These are phyloP conservation scores for Crenuchus spilurus DNA, from an alignment of 2,797 vertebrate species.

Conservation along the genomic window DNA sequence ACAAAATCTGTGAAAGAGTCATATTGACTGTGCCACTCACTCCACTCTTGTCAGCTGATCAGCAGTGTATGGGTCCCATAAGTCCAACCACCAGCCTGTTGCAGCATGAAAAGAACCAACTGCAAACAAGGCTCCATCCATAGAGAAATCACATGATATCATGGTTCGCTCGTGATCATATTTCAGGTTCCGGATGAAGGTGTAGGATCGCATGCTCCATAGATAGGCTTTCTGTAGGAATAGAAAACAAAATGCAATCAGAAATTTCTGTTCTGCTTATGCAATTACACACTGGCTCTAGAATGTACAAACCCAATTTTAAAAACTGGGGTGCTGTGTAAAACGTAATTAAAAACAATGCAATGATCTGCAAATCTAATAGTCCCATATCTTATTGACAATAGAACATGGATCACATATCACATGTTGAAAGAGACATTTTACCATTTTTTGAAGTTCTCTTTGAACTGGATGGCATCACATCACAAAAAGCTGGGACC, in stretches of 20 bases:
- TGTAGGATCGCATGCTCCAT: conserved; percentile 93
- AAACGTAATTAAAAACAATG: too few species aligned
- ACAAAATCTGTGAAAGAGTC: not conserved
- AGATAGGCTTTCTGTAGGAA: conserved; percentile 84
- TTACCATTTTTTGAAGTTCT: too few species aligned
- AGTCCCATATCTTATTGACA: too few species aligned
- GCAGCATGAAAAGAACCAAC: conserved; percentile 86
- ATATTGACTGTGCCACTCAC: conserved; percentile 68
- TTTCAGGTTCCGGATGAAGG: conserved; percentile 86
- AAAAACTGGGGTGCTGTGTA: too few species aligned
- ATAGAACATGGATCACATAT: too few species aligned
- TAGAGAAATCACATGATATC: conserved; percentile 93
- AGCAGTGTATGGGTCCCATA: conserved; percentile 97
- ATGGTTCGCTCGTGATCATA: conserved; percentile 82
- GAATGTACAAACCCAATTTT: too few species aligned
- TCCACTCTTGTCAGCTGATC: conserved; percentile 86
- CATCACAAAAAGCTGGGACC: too few species aligned
- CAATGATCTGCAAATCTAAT: too few species aligned
- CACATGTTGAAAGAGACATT: too few species aligned
- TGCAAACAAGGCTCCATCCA: conserved; percentile 90
- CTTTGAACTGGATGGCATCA: too few species aligned
- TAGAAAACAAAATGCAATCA: not conserved
- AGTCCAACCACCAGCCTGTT: conserved; percentile 83
- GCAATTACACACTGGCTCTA: too few species aligned
- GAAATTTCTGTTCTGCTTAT: not conserved